Conservation (phyloP, 2,113 vertebrate genomes). For the Felis catus region F.catus_Fca126_mat1.0 CM031413.1:21247501-21248000, state of each 20-base stretch:
- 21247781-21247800: slow-evolving; percentile 10
- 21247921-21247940: slow-evolving; percentile 56
- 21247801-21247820: slow-evolving; percentile 19
- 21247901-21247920: slow-evolving; percentile 21
- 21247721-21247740: slow-evolving; percentile 96
- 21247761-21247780: slow-evolving; percentile 1
- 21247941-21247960: neutral
- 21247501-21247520: neutral
- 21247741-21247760: slow-evolving; percentile 86
- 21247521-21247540: neutral
- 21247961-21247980: neutral
- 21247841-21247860: neutral
- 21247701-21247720: slow-evolving; percentile 96
- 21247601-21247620: slow-evolving; percentile 98
- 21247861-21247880: neutral
- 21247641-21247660: slow-evolving; percentile 97
- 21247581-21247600: slow-evolving; percentile 80
- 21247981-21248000: slow-evolving; percentile 33
- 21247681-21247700: slow-evolving; percentile 93
- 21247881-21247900: neutral
- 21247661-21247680: slow-evolving; percentile 99
- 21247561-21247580: neutral
- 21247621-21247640: slow-evolving; percentile 97
- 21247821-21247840: neutral
- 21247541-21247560: slow-evolving; percentile 17